These are phyloP conservation scores for Gnathonemus longibarbis DNA, from an alignment of 2,113 vertebrate species.

Conservation along the genomic window DNA sequence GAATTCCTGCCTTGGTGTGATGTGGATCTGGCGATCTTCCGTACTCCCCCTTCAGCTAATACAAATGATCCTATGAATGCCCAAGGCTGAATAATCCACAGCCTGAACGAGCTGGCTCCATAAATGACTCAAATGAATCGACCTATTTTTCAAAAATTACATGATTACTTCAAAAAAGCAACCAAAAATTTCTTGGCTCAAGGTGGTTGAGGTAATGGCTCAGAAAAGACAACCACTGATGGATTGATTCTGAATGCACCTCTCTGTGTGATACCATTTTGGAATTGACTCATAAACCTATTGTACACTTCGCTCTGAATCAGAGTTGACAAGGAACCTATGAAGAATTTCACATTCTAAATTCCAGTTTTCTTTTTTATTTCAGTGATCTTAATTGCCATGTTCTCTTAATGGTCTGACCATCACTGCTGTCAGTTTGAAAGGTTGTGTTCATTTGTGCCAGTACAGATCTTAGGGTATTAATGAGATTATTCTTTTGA, in stretches of 20 bases:
- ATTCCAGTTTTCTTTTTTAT: neutral
- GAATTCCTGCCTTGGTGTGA: neutral
- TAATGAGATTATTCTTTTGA: slow-evolving; percentile 9
- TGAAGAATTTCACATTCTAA: slow-evolving; percentile 7
- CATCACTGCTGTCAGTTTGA: neutral
- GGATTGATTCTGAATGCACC: slow-evolving; percentile 41
- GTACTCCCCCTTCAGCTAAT: neutral
- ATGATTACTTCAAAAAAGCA: slow-evolving; percentile 14
- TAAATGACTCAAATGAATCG: slow-evolving; percentile 14
- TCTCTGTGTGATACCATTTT: slow-evolving; percentile 46
- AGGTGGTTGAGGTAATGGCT: slow-evolving; percentile 50
- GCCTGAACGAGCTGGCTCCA: neutral
- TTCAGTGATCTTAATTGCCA: slow-evolving; percentile 4
- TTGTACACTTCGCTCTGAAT: slow-evolving; percentile 45
- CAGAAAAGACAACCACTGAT: slow-evolving; percentile 41
- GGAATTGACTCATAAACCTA: slow-evolving; percentile 51
- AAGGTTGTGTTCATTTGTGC: slow-evolving; percentile 2
- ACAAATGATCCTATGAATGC: neutral
- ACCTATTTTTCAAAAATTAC: slow-evolving; percentile 15
- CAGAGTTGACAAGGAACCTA: slow-evolving; percentile 35
- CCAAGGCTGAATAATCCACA: neutral
- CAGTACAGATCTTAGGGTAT: neutral
- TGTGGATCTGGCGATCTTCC: neutral
- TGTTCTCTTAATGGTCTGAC: neutral
- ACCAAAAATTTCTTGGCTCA: slow-evolving; percentile 22